Evolutionary conservation across 1,140 invertebrate species (phyloP).

Genomic region (Drosophila prosaltans): DNA sequence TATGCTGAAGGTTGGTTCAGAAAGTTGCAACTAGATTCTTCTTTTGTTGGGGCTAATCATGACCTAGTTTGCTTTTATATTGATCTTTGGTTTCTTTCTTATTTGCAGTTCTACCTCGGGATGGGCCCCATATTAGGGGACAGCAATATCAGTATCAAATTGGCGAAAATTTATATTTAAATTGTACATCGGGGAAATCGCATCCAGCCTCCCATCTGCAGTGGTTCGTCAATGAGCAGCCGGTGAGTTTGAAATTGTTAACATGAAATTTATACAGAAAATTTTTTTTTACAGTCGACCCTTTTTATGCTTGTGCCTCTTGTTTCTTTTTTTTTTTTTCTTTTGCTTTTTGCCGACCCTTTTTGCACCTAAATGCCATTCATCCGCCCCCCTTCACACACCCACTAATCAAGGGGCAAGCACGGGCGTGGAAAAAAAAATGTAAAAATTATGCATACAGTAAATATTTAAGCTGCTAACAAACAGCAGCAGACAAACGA

Average conservation of each 20-base stretch:
- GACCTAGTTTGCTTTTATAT: not conserved
- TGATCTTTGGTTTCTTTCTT: constrained; percentile 24
- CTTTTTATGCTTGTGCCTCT: constrained; percentile 22
- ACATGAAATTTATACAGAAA: constrained; percentile 23
- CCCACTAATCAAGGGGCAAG: constrained; percentile 53
- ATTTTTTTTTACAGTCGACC: constrained; percentile 24
- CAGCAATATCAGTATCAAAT: constrained; percentile 90
- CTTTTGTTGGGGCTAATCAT: not conserved
- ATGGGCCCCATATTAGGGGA: constrained; percentile 91
- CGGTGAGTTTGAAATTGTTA: constrained; percentile 85
- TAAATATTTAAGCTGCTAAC: constrained; percentile 77
- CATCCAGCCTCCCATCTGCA: constrained; percentile 89
- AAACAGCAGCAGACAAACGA: constrained; percentile 60
- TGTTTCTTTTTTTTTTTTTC: not conserved
- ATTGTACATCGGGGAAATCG: constrained; percentile 92
- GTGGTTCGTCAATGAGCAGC: constrained; percentile 92
- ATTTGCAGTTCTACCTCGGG: constrained; percentile 88
- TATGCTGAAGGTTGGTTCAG: too few species aligned
- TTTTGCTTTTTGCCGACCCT: not conserved
- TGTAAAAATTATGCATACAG: constrained; percentile 77
- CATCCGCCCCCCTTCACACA: constrained; percentile 27
- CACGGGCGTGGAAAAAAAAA: constrained; percentile 34
- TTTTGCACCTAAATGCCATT: constrained; percentile 32
- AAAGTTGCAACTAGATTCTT: too few species aligned
- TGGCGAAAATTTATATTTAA: constrained; percentile 91